Conservation (phyloP, 2,113 vertebrate genomes). For the Arothron firmamentum region DNA sequence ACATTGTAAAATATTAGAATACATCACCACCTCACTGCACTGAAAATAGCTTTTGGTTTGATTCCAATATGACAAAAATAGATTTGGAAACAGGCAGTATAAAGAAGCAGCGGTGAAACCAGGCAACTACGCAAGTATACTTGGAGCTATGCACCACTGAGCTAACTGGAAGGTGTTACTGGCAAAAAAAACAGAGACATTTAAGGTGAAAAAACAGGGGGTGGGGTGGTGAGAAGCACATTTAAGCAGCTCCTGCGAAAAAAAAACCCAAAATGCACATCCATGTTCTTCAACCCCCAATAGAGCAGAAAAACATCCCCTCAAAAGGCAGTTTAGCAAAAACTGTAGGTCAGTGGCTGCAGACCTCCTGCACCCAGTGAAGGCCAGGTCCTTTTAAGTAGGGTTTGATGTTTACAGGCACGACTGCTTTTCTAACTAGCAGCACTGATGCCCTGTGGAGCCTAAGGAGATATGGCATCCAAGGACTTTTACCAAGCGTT, state of each 20-base stretch:
- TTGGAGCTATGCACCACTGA: no score
- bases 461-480: conserved; percentile 8
- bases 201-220: conserved; percentile 33
- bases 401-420: conserved; percentile 37
- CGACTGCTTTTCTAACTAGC: conserved; percentile 20
- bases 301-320: conserved; percentile 3
- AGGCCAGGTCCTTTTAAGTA: conserved; percentile 12
- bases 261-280: conserved; percentile 24
- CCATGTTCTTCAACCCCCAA: conserved; percentile 1
- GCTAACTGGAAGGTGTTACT: conserved; percentile 14
- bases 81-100: no score
- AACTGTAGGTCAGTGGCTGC: conserved; percentile 6
- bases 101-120: not conserved
- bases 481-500: conserved; percentile 21
- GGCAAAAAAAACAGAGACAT: conserved; percentile 13
- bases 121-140: not conserved
- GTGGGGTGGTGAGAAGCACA: not conserved
- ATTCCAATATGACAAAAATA: no score
- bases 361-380: conserved; percentile 14
- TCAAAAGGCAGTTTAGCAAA: conserved; percentile 15
- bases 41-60: no score
- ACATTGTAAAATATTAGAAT: no score
- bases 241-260: conserved; percentile 15
- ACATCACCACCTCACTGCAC: no score
- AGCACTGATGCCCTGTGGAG: conserved; percentile 8